These are phyloP conservation scores for Lasius fuliginosus DNA, from an alignment of 2,888 invertebrate genomes.

Conservation along the genomic window DNA sequence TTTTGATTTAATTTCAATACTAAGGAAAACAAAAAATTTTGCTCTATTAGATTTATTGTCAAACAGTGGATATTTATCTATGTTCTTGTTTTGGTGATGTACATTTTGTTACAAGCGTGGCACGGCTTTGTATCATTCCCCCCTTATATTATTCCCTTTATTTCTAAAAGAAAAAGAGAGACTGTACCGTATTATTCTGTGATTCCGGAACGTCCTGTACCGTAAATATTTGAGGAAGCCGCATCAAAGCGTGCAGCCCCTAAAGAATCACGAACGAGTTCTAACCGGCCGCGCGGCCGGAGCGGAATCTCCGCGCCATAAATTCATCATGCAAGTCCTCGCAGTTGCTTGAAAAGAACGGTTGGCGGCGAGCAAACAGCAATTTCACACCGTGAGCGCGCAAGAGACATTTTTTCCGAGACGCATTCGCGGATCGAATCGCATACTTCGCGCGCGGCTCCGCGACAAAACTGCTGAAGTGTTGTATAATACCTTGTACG, in stretches of 20 bases:
- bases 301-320: constrained; percentile 47
- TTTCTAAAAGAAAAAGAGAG: constrained; percentile 48
- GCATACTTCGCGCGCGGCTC: constrained; percentile 23
- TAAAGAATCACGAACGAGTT: constrained; percentile 56
- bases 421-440: constrained; percentile 63
- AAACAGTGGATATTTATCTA: neutral
- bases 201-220: constrained; percentile 53
- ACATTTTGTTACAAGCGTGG: constrained; percentile 28
- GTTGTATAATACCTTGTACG: constrained; percentile 54
- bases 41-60: neutral
- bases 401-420: constrained; percentile 58
- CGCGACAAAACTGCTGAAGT: constrained; percentile 58
- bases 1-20: neutral
- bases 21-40: neutral
- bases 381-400: constrained; percentile 69
- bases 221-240: constrained; percentile 58
- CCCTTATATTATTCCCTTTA: neutral
- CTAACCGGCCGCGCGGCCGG: constrained; percentile 45
- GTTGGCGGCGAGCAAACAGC: constrained; percentile 69
- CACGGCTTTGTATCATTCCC: constrained; percentile 17
- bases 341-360: constrained; percentile 50
- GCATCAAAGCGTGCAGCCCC: constrained; percentile 53
- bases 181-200: constrained; percentile 51
- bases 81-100: neutral
- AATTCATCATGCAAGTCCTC: constrained; percentile 52